These are phyloP conservation scores for Lithophane leautieri DNA, from an alignment of 2,888 invertebrate genomes.

Conservation along the genomic window DNA sequence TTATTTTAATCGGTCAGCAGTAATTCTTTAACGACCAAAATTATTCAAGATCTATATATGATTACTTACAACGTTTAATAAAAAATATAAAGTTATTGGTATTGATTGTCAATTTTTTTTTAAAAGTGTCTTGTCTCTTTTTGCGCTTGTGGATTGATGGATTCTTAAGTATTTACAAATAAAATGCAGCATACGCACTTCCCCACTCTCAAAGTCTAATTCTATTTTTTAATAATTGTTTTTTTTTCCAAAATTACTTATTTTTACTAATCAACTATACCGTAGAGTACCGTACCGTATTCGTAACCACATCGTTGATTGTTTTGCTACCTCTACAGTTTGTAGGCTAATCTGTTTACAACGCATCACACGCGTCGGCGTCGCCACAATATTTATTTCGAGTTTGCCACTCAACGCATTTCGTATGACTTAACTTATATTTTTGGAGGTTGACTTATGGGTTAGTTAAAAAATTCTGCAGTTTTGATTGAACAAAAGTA, in stretches of 20 bases:
- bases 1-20: slow-evolving; percentile 54
- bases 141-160: no score
- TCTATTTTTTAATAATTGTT: no score
- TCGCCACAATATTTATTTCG: slow-evolving; percentile 71
- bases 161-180: background rate
- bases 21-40: slow-evolving; percentile 40
- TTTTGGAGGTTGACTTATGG: slow-evolving; percentile 15
- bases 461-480: background rate
- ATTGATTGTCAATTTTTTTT: background rate
- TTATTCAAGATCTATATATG: slow-evolving; percentile 23
- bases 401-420: slow-evolving; percentile 56
- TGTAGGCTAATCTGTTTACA: slow-evolving; percentile 83
- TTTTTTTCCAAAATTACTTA: background rate
- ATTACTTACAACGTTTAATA: background rate
- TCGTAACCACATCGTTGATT: background rate
- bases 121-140: background rate
- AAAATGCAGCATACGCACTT: background rate
- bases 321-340: slow-evolving; percentile 73
- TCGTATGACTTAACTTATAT: slow-evolving; percentile 13
- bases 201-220: background rate
- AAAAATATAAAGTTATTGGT: background rate
- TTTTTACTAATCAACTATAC: background rate
- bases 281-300: background rate
- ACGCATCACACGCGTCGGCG: slow-evolving; percentile 75
- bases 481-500: background rate